Evolutionary conservation across 2,888 invertebrate genomes (phyloP).

Genomic region (Melipona beecheii): DNA sequence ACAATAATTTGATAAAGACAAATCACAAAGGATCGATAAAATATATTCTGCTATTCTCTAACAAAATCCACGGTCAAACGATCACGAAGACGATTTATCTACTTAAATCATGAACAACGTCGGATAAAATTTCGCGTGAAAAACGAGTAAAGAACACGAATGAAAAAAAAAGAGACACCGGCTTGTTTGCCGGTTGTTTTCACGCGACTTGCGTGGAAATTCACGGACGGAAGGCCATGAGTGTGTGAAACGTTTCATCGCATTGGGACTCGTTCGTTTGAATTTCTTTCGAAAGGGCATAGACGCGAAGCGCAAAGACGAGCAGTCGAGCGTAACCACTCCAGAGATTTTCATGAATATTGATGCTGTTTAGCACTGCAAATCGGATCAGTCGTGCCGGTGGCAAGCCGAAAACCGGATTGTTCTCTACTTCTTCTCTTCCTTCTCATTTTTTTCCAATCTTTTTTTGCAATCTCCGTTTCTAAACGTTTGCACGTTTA

Average conservation of each 20-base stretch:
- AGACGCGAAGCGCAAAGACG: background rate
- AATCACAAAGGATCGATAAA: too few species aligned
- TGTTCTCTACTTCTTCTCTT: background rate
- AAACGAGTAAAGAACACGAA: background rate
- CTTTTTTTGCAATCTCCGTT: background rate
- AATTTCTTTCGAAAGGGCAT: conserved; percentile 15
- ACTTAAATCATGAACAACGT: too few species aligned
- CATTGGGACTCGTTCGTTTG: conserved; percentile 20
- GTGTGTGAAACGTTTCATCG: background rate
- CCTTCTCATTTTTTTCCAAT: too few species aligned
- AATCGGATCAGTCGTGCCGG: conserved; percentile 9
- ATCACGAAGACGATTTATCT: too few species aligned
- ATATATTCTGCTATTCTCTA: too few species aligned
- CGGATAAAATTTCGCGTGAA: too few species aligned
- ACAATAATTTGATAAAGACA: too few species aligned
- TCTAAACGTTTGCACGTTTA: background rate
- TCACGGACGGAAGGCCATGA: background rate
- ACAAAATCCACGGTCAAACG: too few species aligned
- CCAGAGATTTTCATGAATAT: conserved; percentile 45
- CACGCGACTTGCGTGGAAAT: background rate
- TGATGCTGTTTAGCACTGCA: conserved; percentile 29
- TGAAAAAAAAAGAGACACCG: background rate
- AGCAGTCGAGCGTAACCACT: background rate
- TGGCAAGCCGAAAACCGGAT: conserved; percentile 7
- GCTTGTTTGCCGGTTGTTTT: background rate